These are phyloP conservation scores for Oenanthe melanoleuca DNA, from an alignment of 2,113 vertebrate genomes.

Conservation along the genomic window DNA sequence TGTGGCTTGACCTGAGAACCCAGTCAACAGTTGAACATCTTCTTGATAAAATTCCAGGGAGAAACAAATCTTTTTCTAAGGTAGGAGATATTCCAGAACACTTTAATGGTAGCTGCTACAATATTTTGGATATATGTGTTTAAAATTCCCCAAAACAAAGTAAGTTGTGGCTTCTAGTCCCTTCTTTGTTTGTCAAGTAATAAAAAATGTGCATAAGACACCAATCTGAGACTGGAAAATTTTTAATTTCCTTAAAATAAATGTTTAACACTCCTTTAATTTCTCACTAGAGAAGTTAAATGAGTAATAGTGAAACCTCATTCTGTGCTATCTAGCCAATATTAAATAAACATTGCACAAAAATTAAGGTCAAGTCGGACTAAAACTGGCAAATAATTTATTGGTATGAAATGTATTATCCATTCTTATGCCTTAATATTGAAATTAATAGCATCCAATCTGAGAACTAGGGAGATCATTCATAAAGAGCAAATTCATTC, in stretches of 20 bases:
- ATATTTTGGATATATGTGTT: not conserved
- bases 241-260: not conserved
- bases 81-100: conserved; percentile 72
- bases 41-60: conserved; percentile 88
- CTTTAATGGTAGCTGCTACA: not conserved
- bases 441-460: not conserved
- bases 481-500: not conserved
- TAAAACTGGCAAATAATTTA: not conserved
- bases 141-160: not conserved
- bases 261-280: not conserved
- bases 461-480: not conserved
- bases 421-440: not conserved
- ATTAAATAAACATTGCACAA: not conserved
- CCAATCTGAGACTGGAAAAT: not conserved
- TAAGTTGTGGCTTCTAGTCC: not conserved
- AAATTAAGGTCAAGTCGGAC: not conserved
- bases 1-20: conserved; percentile 97
- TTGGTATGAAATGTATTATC: not conserved
- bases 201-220: not conserved
- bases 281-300: not conserved
- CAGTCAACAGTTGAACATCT: conserved; percentile 95
- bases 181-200: not conserved
- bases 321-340: not conserved
- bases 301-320: not conserved
- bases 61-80: conserved; percentile 92